Evolutionary conservation across 2,797 vertebrate genomes (phyloP).

Genomic region (Momotus momota): DNA sequence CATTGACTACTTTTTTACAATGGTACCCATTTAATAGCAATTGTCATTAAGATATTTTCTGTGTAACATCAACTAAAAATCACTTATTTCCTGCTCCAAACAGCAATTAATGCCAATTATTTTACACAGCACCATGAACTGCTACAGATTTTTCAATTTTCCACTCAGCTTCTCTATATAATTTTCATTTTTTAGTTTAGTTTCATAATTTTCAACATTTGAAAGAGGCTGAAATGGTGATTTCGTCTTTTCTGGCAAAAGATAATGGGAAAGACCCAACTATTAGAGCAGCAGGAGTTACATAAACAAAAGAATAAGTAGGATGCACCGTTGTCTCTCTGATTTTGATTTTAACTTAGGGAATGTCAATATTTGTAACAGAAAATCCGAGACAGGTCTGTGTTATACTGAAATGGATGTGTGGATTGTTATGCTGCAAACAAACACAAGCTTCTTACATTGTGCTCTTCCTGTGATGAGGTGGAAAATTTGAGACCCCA

Average conservation of each 20-base stretch:
- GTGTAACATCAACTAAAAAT: conserved; percentile 78
- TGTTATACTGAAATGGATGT: not conserved
- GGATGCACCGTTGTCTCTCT: not conserved
- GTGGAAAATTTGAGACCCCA: not conserved
- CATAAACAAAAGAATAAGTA: not conserved
- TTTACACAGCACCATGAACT: conserved; percentile 66
- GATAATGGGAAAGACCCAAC: not conserved
- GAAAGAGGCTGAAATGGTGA: not conserved
- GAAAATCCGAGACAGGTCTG: not conserved
- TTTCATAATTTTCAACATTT: conserved; percentile 27
- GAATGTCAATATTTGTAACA: not conserved
- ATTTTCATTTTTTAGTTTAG: conserved; percentile 43
- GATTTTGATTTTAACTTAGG: not conserved
- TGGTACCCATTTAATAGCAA: conserved; percentile 75
- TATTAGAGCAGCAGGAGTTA: not conserved
- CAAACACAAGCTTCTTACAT: not conserved
- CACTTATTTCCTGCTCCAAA: conserved; percentile 80
- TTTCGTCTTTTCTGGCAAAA: not conserved
- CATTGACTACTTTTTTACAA: conserved; percentile 75
- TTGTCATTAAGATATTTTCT: conserved; percentile 79
- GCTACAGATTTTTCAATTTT: conserved; percentile 73
- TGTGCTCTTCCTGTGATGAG: not conserved
- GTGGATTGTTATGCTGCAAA: not conserved
- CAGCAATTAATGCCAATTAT: conserved; percentile 82
- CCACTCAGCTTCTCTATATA: conserved; percentile 70